A percentile compares a stretch with the other conserved stretches of the same genome.
Conservation (phyloP, 2,113 vertebrate species). For the Chascanopsetta lugubris region DNA sequence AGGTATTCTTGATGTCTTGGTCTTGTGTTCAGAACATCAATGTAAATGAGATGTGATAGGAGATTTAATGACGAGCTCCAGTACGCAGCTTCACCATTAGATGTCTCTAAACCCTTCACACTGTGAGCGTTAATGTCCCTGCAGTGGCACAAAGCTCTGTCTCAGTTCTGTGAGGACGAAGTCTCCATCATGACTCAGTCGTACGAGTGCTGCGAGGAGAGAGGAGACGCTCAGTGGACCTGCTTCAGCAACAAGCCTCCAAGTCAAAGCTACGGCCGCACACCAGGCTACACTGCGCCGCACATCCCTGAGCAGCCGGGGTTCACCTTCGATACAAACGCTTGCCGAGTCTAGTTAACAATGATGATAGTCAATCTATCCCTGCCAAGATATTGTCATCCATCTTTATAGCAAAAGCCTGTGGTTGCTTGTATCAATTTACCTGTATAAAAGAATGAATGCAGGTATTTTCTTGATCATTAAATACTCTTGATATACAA, state of each 20-base stretch:
- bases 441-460: too few species aligned
- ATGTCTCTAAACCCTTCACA: too few species aligned
- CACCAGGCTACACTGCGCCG: slow-evolving; percentile 45
- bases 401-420: too few species aligned
- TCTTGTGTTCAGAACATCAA: too few species aligned
- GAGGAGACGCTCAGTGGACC: slow-evolving; percentile 25
- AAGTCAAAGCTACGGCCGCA: slow-evolving; percentile 62
- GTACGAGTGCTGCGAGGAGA: slow-evolving; percentile 62
- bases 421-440: too few species aligned
- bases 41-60: too few species aligned
- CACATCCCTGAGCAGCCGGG: background rate
- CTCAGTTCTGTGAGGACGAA: slow-evolving; percentile 71
- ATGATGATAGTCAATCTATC: background rate
- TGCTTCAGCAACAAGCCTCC: slow-evolving; percentile 66
- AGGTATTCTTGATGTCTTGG: too few species aligned
- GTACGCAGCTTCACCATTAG: too few species aligned
- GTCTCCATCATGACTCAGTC: slow-evolving; percentile 49
- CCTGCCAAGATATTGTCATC: too few species aligned
- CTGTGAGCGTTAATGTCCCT: background rate
- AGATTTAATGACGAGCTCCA: too few species aligned
- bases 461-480: too few species aligned
- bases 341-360: slow-evolving; percentile 31
- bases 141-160: slow-evolving; percentile 73
- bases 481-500: too few species aligned
- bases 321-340: slow-evolving; percentile 55